These are phyloP conservation scores for Stichodactyla mertensii DNA, from an alignment of 64 coral and sea anemone species.

Conservation along the genomic window DNA sequence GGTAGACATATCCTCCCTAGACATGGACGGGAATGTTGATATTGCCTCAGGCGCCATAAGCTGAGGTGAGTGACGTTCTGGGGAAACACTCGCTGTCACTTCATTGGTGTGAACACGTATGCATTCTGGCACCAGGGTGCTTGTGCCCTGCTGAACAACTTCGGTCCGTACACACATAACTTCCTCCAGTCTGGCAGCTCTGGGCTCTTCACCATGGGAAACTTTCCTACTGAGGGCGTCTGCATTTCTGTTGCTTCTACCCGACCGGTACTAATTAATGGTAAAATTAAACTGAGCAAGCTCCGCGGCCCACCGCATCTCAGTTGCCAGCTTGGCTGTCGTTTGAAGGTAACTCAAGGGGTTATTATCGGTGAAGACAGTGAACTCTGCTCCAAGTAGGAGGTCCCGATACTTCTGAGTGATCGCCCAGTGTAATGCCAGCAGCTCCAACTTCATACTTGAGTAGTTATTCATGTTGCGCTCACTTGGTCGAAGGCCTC, in stretches of 20 bases:
- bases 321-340: constrained; percentile 33
- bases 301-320: constrained; percentile 30
- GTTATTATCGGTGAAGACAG: constrained; percentile 14
- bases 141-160: no score
- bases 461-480: constrained; percentile 48
- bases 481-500: constrained; percentile 32
- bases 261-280: constrained; percentile 33
- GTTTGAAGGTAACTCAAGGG: constrained; percentile 35
- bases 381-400: constrained; percentile 27
- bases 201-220: constrained; percentile 26
- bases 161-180: background rate
- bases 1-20: constrained; percentile 17
- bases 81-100: background rate
- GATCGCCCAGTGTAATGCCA: constrained; percentile 41
- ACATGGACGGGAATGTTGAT: constrained; percentile 35
- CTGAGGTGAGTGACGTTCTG: background rate
- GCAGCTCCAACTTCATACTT: constrained; percentile 32
- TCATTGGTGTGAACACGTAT: background rate
- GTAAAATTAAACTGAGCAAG: constrained; percentile 42
- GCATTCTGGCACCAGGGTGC: background rate
- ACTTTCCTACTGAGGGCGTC: constrained; percentile 40
- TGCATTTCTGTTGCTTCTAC: constrained; percentile 27
- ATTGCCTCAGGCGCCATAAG: constrained; percentile 13
- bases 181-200: constrained; percentile 20
- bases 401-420: constrained; percentile 32